Percentiles rank a stretch among this genome's conserved stretches.
Conservation (phyloP, 2,797 vertebrate species). For the Hemibagrus guttatus region DNA sequence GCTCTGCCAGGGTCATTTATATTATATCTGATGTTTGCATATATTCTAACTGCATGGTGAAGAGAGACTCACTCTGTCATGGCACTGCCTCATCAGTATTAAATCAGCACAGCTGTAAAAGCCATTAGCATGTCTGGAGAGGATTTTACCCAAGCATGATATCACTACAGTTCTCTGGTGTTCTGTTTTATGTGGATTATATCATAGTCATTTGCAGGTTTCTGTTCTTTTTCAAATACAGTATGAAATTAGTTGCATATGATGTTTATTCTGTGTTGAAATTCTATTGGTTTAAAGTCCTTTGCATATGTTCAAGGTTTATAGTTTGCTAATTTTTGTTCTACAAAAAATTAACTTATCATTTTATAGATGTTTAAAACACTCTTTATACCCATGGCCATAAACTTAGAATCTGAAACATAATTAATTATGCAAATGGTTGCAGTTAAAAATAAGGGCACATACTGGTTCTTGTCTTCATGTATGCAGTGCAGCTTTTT, state of each 20-base stretch:
- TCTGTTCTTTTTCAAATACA: conserved; percentile 32
- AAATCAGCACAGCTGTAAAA: conserved; percentile 53
- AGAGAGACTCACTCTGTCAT: conserved; percentile 41
- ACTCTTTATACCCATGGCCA: too few species aligned
- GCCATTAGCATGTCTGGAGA: conserved; percentile 46
- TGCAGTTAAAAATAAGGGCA: background rate
- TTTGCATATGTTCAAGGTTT: too few species aligned
- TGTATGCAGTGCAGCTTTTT: conserved; percentile 29
- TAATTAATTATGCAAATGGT: background rate
- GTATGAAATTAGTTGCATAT: conserved; percentile 20
- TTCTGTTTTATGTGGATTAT: conserved; percentile 43
- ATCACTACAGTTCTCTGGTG: conserved; percentile 38
- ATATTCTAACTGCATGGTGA: conserved; percentile 31
- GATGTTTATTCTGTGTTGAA: conserved; percentile 21
- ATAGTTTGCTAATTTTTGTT: too few species aligned
- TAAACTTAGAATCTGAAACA: background rate
- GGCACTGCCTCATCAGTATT: conserved; percentile 35
- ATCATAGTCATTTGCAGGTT: conserved; percentile 33
- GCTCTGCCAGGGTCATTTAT: conserved; percentile 41
- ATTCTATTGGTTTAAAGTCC: background rate
- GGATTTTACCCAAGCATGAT: conserved; percentile 53
- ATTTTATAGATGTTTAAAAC: too few species aligned
- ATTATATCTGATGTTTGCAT: conserved; percentile 41
- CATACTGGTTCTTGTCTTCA: background rate
- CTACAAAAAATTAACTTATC: too few species aligned